Percentiles rank a stretch among this genome's conserved stretches.
Evolutionary conservation across 2,113 vertebrate genomes (phyloP).

Genomic region (Archilochus colubris): DNA sequence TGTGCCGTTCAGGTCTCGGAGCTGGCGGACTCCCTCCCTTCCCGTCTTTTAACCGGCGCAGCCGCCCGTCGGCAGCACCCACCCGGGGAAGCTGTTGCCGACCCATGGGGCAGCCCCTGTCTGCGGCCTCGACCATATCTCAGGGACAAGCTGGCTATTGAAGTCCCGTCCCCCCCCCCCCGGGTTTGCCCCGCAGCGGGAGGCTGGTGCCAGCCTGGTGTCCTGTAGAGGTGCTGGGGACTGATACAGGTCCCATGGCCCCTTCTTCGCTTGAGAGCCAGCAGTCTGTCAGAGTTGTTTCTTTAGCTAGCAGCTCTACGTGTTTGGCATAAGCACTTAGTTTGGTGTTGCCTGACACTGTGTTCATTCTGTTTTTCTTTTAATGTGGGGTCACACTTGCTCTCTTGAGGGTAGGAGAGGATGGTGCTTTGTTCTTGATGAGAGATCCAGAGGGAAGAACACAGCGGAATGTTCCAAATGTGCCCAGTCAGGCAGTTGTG

Average conservation of each 20-base stretch:
- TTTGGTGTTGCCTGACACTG: neutral
- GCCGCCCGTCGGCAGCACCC: too few relatives aligned
- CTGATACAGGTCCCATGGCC: fast-evolving
- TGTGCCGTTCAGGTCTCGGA: too few relatives aligned
- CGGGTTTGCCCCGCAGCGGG: neutral
- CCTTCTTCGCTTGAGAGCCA: fast-evolving
- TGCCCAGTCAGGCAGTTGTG: neutral
- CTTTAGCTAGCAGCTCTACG: neutral
- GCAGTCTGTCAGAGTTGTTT: neutral
- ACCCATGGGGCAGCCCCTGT: neutral
- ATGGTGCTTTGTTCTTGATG: neutral
- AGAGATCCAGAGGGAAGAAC: neutral
- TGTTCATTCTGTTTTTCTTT: neutral
- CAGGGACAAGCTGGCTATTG: neutral
- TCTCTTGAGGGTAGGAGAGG: too few relatives aligned
- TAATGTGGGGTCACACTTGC: neutral
- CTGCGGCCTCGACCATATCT: neutral
- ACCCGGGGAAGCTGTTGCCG: neutral
- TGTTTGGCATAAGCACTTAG: neutral
- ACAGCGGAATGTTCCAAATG: neutral
- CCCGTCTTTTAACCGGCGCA: neutral
- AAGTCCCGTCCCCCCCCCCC: neutral
- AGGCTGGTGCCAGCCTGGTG: neutral
- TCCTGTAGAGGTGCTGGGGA: too few relatives aligned
- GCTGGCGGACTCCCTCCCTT: neutral